Base-by-base conservation (phyloP, 2,888 invertebrate genomes). In the Eledona agricola region DNA sequence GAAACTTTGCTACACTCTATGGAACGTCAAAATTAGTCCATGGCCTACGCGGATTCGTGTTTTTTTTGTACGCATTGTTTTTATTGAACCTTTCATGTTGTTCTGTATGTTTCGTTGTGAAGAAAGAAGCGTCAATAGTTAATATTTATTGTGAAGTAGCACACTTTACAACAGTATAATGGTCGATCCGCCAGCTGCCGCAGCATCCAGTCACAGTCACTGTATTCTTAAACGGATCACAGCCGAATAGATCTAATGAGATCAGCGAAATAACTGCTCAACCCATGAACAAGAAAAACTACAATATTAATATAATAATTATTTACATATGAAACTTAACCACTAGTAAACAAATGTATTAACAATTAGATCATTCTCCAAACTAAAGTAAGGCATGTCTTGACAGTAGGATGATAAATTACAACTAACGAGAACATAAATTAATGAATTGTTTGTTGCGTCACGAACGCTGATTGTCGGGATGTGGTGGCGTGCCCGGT, bases 231-330 rank as follows among this genome's bases (percentile, higher is more conserved):
- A 62, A 63, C 64, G 65, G 64, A 67, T 69, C 69, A 69, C 69
- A 69, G 67, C 63, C 66, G 60, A 59, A 49, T 61, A 60, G 62
- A 67, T 64, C 60, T 57, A 65, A 59, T 66, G 68, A 69, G 65
- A 67, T 67, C 66, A 69, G 60, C 63, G 47, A 55, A 54, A 46
- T 45, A 51, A 59, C 47, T 60, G 57, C 55, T 57, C 52, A 59
- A 57, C 46, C 47, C 57, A 61, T 55, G 51, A 59, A 59, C 57
- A 57, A 38, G 45, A 22, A 43, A 28, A 53, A 53, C 37, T 55
- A 45, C 49, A 57, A 55, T 52, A 57, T 61, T 57, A 58, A 58
- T 55, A 55, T 53, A 43, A 49, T 50, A 57, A 55, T 58, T 62
- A 64, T 64, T 58, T 62, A 64, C 60, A 64, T 54, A 57, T 54